phyloP scores from a whole-genome alignment of 2,797 vertebrate species.

The Morelia viridis region DNA sequence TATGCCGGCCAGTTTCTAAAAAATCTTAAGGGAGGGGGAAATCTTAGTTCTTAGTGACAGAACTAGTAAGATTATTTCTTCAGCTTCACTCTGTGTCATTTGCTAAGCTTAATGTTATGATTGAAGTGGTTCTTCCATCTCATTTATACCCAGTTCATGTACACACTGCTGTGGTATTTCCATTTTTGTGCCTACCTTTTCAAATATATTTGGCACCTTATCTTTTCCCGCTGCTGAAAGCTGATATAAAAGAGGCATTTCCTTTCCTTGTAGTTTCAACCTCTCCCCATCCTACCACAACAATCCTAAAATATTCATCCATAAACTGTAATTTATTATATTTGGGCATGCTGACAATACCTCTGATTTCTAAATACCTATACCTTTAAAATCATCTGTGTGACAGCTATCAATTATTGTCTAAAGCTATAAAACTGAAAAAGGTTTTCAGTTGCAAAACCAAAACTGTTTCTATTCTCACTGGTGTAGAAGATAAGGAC shows the following conservation, averaged over 20 bases:
- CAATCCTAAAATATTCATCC: not conserved
- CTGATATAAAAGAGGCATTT: not conserved
- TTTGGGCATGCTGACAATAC: not conserved
- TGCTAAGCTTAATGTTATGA: constrained; percentile 7
- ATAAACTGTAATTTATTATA: constrained; percentile 17
- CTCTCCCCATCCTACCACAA: not conserved
- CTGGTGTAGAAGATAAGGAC: not conserved
- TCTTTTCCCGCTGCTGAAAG: constrained; percentile 6
- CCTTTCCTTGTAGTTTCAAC: not conserved
- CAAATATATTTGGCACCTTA: not conserved
- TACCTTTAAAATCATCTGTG: constrained; percentile 5
- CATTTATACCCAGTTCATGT: constrained; percentile 25
- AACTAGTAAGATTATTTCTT: not conserved
- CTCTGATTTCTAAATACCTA: constrained; percentile 7
- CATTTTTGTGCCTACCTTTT: not conserved
- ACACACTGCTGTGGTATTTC: constrained; percentile 15
- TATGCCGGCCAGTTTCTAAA: not conserved
- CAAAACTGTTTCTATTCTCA: not conserved
- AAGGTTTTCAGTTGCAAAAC: not conserved
- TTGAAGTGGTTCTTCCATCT: constrained; percentile 3
- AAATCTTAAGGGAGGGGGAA: not conserved
- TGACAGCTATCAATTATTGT: not conserved
- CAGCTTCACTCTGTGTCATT: not conserved
- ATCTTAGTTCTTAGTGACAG: not conserved
- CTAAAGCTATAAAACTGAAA: constrained; percentile 7